A percentile compares a stretch with the other conserved stretches of the same genome.
These are phyloP conservation scores for Augochlorella aurata DNA, from an alignment of 2,888 invertebrate genomes.

Conservation along the genomic window DNA sequence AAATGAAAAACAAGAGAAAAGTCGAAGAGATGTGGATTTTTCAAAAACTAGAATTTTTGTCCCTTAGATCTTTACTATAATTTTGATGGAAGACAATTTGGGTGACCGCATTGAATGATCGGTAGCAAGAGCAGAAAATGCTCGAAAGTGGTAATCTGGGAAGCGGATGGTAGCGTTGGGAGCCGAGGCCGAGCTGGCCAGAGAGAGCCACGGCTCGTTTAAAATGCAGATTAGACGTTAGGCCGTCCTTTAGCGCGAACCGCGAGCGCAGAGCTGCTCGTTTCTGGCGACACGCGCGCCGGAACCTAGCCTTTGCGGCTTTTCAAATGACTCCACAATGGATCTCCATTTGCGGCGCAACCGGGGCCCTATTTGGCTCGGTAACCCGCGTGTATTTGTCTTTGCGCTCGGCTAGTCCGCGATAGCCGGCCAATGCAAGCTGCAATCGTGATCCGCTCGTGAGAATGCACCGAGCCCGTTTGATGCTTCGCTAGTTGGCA, in stretches of 20 bases:
- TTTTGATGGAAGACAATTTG: too few relatives aligned
- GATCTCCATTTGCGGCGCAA: slow-evolving; percentile 28
- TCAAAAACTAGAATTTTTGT: too few relatives aligned
- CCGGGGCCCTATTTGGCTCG: slow-evolving; percentile 40
- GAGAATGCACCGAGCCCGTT: neutral
- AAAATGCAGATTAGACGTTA: slow-evolving; percentile 77
- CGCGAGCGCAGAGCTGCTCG: slow-evolving; percentile 34
- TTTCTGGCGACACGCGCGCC: slow-evolving; percentile 38
- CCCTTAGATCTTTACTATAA: too few relatives aligned
- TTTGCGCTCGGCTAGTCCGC: slow-evolving; percentile 15
- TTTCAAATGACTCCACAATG: slow-evolving; percentile 53
- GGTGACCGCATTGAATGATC: too few relatives aligned
- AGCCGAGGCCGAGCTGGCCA: too few relatives aligned
- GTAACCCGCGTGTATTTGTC: slow-evolving; percentile 36
- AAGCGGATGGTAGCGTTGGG: too few relatives aligned
- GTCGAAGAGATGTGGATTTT: too few relatives aligned
- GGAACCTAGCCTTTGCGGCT: slow-evolving; percentile 28
- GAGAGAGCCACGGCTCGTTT: slow-evolving; percentile 69
- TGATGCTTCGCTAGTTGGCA: slow-evolving; percentile 1
- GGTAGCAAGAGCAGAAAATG: too few relatives aligned
- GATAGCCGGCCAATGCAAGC: slow-evolving; percentile 7
- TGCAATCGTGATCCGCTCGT: neutral
- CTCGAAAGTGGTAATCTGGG: too few relatives aligned
- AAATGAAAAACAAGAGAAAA: too few relatives aligned
- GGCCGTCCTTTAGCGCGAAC: slow-evolving; percentile 62